Evolutionary conservation across 2,888 invertebrate species (phyloP), one percentile per base, ranked within the genome.

Genomic region (Drosophila histrio): DNA sequence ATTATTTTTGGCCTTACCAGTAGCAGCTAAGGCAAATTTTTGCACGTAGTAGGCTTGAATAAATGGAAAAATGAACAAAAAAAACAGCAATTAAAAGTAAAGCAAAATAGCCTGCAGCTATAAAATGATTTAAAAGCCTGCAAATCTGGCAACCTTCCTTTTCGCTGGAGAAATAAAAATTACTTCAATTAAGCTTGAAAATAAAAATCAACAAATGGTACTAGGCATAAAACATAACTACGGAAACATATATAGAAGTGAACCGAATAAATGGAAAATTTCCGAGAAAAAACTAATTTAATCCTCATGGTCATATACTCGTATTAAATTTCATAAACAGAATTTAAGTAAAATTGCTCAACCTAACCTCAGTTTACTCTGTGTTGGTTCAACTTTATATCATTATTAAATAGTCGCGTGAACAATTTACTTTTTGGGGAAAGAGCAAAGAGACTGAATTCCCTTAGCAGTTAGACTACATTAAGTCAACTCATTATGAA

Each of bases 401-500:
- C 52, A 69, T 66, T 61, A 68, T 64, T 70, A 77, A 75, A 80
- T 75, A 66, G 41, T 72, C 56, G 64, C 69, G 72, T 66, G 71
- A 77, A 72, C 63, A 46, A 64, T 81, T 79, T 70, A 53, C 66
- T 58, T 57, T 56, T 21, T 32, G 11, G 8, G 61, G 52, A 44
- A 32, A 30, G 53, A 41, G 59, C 49, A 41, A 21, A 21, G 46
- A 21, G 46, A 36, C 30, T 46, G 26, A 70, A 74, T 54, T 66
- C 70, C 49, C 66, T 41, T 41, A 30, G 56, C 73, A 62, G 77
- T 71, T 74, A 66, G 54, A 57, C 66, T 63, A 83, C 86, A 83
- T 86, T 76, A 83, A 87, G 88, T 84, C 86, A 84, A 87, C 86
- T 84, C 84, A 86, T 87, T 87, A 86, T 76, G 71, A 79, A 81